Evolutionary conservation across 1,140 invertebrate genomes (phyloP), one percentile per base, ranked within the genome.

Genomic region (Agrypnia vestita): DNA sequence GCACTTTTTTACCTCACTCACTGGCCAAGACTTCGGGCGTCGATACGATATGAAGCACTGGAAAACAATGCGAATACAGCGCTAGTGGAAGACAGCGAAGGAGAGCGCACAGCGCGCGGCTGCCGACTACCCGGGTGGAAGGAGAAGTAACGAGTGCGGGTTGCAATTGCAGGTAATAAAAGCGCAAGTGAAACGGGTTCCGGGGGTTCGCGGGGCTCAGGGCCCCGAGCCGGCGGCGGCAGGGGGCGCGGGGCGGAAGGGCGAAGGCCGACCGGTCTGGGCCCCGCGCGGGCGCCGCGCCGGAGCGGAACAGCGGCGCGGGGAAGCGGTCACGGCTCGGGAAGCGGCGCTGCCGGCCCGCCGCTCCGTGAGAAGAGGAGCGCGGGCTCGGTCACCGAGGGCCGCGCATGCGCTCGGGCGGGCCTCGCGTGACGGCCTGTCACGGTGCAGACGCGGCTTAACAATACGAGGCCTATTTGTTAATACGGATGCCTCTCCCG

Each of bases 131-230:
- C 19, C 1, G 21, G 35, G 51, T 13, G 71, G 15, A 71, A 49
- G 17, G 67, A 17, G 67, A 46, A 56, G 51, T 11, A n/a, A 25
- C 15, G 43, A 74, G 53, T 74, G 78, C 61, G 19, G 49, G 62
- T 67, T 79, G 77, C 81, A 82, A 79, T 79, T 82, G 78, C 78
- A 59, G 64, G 77, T 74, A 82, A 79, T 79, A 79, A 82, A 79
- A 82, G 81, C 73, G 81, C 81, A 82, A 82, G 81, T 82, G 67
- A 71, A 75, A 71, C 69, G 59, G 71, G 71, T 74, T 74, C 17
- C 56, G 4, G 51, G 51, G 73, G 73, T 61, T 15, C 44, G 73
- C 73, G 25, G 51, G 56, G 19, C 35, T 19, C 53, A 47, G 25
- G 25, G 25, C 25, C 25, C 1, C 25, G 49, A 25, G 67, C 15